These are phyloP conservation scores for Erithacus rubecula DNA, from an alignment of 2,797 vertebrate species.

Conservation along the genomic window DNA sequence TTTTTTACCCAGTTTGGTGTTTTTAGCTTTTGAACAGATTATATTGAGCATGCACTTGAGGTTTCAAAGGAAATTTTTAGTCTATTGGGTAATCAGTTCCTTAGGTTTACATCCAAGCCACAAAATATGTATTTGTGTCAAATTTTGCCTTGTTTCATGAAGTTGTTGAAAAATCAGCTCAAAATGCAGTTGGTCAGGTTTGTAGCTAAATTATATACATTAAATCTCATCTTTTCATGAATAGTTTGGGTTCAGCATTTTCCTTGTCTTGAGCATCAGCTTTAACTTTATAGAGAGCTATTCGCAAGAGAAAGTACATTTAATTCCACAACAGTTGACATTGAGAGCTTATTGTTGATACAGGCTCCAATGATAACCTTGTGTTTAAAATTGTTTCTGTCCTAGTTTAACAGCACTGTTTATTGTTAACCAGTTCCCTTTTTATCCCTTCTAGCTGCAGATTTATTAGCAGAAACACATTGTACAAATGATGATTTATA, in stretches of 20 bases:
- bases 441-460: constrained; percentile 58
- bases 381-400: constrained; percentile 19
- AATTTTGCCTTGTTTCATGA: constrained; percentile 50
- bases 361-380: constrained; percentile 41
- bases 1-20: neutral
- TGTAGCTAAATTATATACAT: constrained; percentile 14
- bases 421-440: constrained; percentile 59
- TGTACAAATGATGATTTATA: constrained; percentile 89
- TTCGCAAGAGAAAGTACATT: neutral
- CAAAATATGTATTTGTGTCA: constrained; percentile 49
- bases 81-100: constrained; percentile 42
- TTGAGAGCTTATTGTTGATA: neutral
- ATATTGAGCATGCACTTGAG: constrained; percentile 9
- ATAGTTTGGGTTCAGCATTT: neutral
- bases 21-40: neutral
- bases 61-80: constrained; percentile 48
- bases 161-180: constrained; percentile 34
- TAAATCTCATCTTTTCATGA: neutral
- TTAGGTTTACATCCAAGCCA: constrained; percentile 57
- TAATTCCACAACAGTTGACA: neutral
- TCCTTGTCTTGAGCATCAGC: neutral
- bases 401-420: constrained; percentile 31
- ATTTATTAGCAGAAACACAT: constrained; percentile 73
- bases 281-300: neutral
- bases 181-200: neutral